Conservation (phyloP, 2,113 vertebrate genomes). For the Forbesichthys papilliferus region DNA sequence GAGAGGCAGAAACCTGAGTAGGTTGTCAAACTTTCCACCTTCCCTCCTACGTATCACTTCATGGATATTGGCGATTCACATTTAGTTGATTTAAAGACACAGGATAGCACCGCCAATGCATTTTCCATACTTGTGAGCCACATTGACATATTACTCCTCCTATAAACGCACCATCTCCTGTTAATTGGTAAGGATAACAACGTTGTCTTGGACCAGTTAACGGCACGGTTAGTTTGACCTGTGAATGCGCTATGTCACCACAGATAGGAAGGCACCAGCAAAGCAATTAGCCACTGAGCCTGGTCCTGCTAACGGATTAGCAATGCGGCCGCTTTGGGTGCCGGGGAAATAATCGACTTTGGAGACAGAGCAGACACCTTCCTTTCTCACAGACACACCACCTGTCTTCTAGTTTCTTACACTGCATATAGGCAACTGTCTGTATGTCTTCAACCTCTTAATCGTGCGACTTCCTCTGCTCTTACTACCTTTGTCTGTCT, state of each 20-base stretch:
- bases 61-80: not conserved
- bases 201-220: conserved; percentile 2
- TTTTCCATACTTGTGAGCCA: conserved; percentile 1
- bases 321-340: not conserved
- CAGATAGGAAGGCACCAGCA: conserved; percentile 26
- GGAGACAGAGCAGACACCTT: conserved; percentile 16
- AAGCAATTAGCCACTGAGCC: conserved; percentile 43
- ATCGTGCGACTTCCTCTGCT: not conserved
- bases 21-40: not conserved
- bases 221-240: conserved; percentile 24
- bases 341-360: conserved; percentile 43
- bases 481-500: not conserved
- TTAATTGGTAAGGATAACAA: conserved; percentile 25
- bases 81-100: not conserved
- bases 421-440: not conserved
- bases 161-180: conserved; percentile 1
- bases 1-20: not conserved
- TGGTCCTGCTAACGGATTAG: conserved; percentile 35
- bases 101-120: not conserved
- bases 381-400: conserved; percentile 24
- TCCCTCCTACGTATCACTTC: not conserved
- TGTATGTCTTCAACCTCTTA: not conserved
- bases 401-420: not conserved
- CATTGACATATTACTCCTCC: conserved; percentile 1
- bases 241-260: conserved; percentile 25